Evolutionary conservation across 2,797 vertebrate genomes (phyloP).

Genomic region (Molossus alvarezi): DNA sequence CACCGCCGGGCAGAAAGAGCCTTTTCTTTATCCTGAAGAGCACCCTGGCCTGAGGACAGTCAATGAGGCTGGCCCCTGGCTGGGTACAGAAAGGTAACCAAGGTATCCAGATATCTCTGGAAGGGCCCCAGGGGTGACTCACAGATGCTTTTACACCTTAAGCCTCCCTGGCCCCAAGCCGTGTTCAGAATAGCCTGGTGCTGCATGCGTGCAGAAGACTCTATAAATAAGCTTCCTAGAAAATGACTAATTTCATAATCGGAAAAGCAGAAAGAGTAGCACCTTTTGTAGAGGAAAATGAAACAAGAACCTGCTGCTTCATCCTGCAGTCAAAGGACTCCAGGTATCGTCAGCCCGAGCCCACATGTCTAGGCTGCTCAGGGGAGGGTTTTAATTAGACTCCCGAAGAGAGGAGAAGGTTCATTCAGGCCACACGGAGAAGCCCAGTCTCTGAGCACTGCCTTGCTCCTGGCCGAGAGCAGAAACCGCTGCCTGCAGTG

Average conservation of each 20-base stretch:
- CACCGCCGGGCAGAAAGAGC: neutral
- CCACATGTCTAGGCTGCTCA: neutral
- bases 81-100: slow-evolving; percentile 31
- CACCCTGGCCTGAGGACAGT: neutral
- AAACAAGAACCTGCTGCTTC: slow-evolving; percentile 41
- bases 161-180: slow-evolving; percentile 64
- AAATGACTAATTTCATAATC: slow-evolving; percentile 87
- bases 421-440: neutral
- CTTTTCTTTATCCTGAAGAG: neutral
- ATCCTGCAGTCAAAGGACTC: neutral
- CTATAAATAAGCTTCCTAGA: slow-evolving; percentile 87
- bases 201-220: slow-evolving; percentile 72
- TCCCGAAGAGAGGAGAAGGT: slow-evolving; percentile 18
- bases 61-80: neutral
- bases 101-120: slow-evolving; percentile 19
- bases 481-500: slow-evolving; percentile 53
- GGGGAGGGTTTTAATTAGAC: neutral
- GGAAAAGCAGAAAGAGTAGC: slow-evolving; percentile 82
- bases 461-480: slow-evolving; percentile 5
- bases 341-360: neutral
- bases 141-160: slow-evolving; percentile 80
- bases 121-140: slow-evolving; percentile 74
- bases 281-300: slow-evolving; percentile 71
- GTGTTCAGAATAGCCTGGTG: slow-evolving; percentile 80
- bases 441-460: slow-evolving; percentile 12